A percentile compares a stretch with the other conserved stretches of the same genome.
phyloP scores from a whole-genome alignment of 64 coral and sea anemone species.

The Montipora sp. region DNA sequence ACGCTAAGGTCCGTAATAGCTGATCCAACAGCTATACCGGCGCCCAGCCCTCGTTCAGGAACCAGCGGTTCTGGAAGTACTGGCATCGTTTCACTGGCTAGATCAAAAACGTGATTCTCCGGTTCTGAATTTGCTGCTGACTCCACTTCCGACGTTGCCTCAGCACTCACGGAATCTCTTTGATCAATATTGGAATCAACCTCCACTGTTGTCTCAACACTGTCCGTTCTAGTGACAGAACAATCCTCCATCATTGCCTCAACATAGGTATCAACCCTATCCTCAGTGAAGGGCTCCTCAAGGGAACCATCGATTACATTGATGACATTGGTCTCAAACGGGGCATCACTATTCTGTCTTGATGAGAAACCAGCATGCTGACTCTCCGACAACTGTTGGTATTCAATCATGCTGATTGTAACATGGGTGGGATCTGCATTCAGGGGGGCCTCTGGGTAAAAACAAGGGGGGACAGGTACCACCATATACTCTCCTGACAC shows the following conservation, averaged over 20 bases:
- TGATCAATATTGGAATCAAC: not conserved
- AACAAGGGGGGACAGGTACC: constrained; percentile 87
- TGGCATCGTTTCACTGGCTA: not conserved
- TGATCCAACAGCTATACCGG: not conserved
- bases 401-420: constrained; percentile 40
- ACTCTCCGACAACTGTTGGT: constrained; percentile 28
- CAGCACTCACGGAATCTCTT: not conserved
- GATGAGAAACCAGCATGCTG: constrained; percentile 12
- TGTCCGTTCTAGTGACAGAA: not conserved
- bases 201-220: not conserved
- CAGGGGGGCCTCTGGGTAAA: constrained; percentile 79
- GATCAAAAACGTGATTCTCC: constrained; percentile 5
- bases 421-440: constrained; percentile 56
- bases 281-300: not conserved
- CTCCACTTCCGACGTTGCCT: not conserved
- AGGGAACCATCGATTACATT: not conserved
- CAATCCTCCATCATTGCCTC: not conserved
- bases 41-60: not conserved
- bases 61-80: constrained; percentile 6
- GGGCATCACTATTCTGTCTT: not conserved
- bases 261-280: not conserved
- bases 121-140: not conserved
- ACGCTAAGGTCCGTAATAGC: not conserved
- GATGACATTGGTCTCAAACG: not conserved
- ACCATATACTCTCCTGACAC: constrained; percentile 70